Conservation (phyloP, 2,113 vertebrate species). For the Sinocyclocheilus anophthalmus region DNA sequence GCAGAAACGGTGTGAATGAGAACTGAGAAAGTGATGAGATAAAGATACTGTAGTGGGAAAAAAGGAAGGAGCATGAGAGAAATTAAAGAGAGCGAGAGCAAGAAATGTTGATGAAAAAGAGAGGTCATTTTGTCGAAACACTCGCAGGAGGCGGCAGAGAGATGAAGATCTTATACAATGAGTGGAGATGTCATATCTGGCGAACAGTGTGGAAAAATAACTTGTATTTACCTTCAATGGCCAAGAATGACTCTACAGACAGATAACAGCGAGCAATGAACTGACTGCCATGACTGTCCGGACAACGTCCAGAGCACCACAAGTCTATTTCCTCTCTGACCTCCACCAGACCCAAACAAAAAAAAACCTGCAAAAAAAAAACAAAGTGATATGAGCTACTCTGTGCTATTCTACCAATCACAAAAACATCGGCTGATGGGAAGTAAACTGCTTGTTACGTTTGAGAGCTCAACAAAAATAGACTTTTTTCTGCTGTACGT, state of each 20-base stretch:
- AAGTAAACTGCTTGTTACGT: neutral
- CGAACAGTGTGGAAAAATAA: constrained; percentile 26
- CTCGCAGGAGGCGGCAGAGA: neutral
- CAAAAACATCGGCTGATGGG: neutral
- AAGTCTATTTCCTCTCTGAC: neutral
- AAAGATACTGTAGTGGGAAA: neutral
- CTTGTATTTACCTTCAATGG: neutral
- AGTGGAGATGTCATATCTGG: neutral
- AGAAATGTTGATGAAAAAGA: neutral
- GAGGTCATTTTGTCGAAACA: constrained; percentile 45
- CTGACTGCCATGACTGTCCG: neutral
- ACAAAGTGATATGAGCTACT: neutral
- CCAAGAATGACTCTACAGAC: neutral
- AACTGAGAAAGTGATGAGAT: constrained; percentile 2
- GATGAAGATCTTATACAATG: neutral
- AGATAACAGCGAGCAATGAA: neutral
- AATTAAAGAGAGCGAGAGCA: neutral
- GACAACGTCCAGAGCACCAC: neutral
- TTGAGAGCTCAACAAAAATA: neutral
- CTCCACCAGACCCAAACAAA: too few relatives aligned
- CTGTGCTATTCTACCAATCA: neutral
- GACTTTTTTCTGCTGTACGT: neutral
- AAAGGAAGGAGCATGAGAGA: neutral
- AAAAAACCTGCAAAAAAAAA: too few relatives aligned
- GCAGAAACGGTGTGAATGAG: constrained; percentile 74